Percentiles rank a stretch among this genome's conserved stretches.
Conservation (phyloP, 1,140 invertebrate species). For the Euglossa dilemma region DNA sequence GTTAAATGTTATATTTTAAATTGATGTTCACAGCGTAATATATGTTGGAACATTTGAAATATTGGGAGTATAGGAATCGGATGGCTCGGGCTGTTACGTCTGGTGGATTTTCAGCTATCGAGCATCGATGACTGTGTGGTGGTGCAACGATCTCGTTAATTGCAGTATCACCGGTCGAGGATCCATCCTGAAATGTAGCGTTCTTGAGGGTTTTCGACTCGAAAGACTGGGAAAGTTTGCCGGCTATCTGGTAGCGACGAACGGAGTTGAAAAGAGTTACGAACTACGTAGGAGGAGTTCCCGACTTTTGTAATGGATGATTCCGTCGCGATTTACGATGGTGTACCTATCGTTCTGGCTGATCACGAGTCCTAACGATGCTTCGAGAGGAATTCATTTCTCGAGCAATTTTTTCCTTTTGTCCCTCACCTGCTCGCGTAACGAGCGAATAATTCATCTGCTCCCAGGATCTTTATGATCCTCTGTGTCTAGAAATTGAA, state of each 20-base stretch:
- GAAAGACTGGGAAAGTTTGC: conserved; percentile 1
- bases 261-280: conserved; percentile 31
- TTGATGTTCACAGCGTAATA: too few species aligned
- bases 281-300: conserved; percentile 24
- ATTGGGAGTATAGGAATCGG: too few species aligned
- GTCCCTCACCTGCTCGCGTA: too few species aligned
- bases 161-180: not conserved
- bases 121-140: not conserved
- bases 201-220: conserved; percentile 1
- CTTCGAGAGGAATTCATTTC: not conserved
- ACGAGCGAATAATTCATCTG: too few species aligned
- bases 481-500: too few species aligned
- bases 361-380: not conserved
- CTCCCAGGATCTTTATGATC: not conserved
- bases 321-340: conserved; percentile 20
- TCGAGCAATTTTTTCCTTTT: not conserved
- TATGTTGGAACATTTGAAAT: too few species aligned
- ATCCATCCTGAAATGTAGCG: not conserved
- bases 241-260: not conserved
- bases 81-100: too few species aligned
- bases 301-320: conserved; percentile 17
- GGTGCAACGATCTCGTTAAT: conserved; percentile 9
- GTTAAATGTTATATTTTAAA: too few species aligned
- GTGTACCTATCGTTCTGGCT: not conserved
- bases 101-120: too few species aligned